Evolutionary conservation across 2,888 invertebrate species (phyloP).

Genomic region (Rhimphoctona megacephalus): DNA sequence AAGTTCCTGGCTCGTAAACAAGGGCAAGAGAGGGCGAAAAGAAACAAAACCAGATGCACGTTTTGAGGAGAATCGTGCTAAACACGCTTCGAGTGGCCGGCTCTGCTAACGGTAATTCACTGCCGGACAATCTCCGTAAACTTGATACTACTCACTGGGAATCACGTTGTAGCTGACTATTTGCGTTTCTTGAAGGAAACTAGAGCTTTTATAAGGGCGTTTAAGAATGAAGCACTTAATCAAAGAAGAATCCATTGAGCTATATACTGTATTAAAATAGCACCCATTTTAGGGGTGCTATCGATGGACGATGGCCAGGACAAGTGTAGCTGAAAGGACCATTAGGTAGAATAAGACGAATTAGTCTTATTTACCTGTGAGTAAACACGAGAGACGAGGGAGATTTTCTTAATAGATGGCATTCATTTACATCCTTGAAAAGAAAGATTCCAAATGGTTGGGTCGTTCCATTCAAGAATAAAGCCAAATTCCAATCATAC

Average conservation of each 20-base stretch:
- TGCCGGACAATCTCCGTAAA: slow-evolving; percentile 51
- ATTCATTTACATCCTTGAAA: background rate
- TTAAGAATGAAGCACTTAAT: background rate
- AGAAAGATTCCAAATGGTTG: background rate
- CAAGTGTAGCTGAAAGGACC: background rate
- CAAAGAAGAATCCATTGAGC: background rate
- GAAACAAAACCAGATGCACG: slow-evolving; percentile 47
- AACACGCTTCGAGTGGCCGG: slow-evolving; percentile 38
- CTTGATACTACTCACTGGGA: slow-evolving; percentile 46
- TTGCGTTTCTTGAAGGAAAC: background rate
- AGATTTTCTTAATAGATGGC: background rate
- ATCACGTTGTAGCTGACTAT: background rate
- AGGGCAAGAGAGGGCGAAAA: slow-evolving; percentile 13
- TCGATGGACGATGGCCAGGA: background rate
- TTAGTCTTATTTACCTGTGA: background rate
- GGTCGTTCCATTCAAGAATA: background rate
- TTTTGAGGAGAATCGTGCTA: slow-evolving; percentile 54
- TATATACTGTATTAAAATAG: background rate
- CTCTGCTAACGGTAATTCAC: slow-evolving; percentile 57
- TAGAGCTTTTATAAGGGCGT: background rate
- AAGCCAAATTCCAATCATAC: background rate
- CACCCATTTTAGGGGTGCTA: background rate
- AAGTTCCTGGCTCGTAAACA: slow-evolving; percentile 17
- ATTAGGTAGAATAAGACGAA: background rate
- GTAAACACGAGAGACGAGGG: background rate